Base-by-base conservation (phyloP, 2,888 invertebrate species). In the Hedya salicella region DNA sequence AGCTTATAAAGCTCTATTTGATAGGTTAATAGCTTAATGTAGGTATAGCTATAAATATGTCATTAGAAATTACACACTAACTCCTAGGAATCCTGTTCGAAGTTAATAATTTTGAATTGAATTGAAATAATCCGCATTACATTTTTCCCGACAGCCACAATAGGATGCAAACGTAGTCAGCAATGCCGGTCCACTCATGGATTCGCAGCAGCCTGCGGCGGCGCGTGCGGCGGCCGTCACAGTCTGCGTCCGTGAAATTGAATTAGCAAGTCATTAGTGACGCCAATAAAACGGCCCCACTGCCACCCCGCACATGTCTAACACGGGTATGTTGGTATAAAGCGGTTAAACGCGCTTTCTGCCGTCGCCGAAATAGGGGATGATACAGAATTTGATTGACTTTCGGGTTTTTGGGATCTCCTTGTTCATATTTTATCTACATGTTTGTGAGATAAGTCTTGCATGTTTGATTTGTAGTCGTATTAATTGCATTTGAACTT, bases 231-330 rank as follows among this genome's bases (percentile, higher is more conserved):
- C 77, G 75, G 76, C 72, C 78, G 52, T 39, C 59, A 53, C 79
- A 74, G 72, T 78, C 82, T 85, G 83, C 83, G 83, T 79, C 88
- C 89, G 87, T 90, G 88, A 90, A 91, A 92, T 92, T 91, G 89
- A 91, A 92, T 92, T 92, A 91, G 88, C 90, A 91, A 91, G 91
- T 91, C 91, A 91, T 91, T 91, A 91, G 90, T 89, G 86, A 87
- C 89, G 91, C 90, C 89, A 90, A 91, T 91, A 89, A 91, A 91
- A 89, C 87, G 82, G 78, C 75, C 82, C 79, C 80, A 76, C 80
- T 76, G 76, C 82, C 77, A 68, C 75, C 74, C 67, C 69, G 36
- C 50, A 49, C 56, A 52, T 61, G 49, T 62, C 59, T 67, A 61
- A 32, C 59, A 56, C 42, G 48, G 39, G 59, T 68, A 44, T 46